A percentile compares a stretch with the other conserved stretches of the same genome.
Evolutionary conservation across 2,113 vertebrate species (phyloP).

Genomic region (Chrysemys picta): DNA sequence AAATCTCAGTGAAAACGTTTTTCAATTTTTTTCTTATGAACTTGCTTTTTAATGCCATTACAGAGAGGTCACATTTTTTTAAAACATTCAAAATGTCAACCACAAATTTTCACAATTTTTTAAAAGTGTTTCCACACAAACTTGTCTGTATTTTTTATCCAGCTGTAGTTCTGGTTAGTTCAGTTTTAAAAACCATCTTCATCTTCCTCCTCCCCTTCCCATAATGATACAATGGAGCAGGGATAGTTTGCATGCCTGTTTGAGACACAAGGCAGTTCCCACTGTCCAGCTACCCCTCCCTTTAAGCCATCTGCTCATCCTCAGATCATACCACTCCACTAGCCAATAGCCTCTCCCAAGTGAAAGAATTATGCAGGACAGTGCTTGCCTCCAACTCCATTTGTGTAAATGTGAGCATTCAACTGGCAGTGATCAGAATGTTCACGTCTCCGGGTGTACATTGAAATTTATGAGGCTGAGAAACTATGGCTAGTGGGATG

Average conservation of each 20-base stretch:
- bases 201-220: neutral
- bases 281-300: neutral
- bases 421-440: neutral
- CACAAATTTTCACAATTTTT: neutral
- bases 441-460: neutral
- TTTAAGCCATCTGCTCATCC: neutral
- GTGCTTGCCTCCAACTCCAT: neutral
- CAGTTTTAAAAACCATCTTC: neutral
- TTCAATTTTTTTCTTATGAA: neutral
- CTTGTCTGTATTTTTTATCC: neutral
- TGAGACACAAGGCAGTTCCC: neutral
- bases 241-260: neutral
- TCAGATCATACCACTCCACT: neutral
- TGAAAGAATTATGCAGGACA: neutral
- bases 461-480: neutral
- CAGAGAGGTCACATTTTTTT: rapidly evolving
- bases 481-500: neutral
- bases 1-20: neutral
- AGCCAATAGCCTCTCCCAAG: neutral
- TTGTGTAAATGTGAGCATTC: neutral
- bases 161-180: neutral
- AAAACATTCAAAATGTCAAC: neutral
- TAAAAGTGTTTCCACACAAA: neutral
- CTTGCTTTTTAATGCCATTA: neutral
- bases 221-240: rapidly evolving